Evolutionary conservation across 2,888 invertebrate species (phyloP).

Genomic region (Drosophila lutescens): DNA sequence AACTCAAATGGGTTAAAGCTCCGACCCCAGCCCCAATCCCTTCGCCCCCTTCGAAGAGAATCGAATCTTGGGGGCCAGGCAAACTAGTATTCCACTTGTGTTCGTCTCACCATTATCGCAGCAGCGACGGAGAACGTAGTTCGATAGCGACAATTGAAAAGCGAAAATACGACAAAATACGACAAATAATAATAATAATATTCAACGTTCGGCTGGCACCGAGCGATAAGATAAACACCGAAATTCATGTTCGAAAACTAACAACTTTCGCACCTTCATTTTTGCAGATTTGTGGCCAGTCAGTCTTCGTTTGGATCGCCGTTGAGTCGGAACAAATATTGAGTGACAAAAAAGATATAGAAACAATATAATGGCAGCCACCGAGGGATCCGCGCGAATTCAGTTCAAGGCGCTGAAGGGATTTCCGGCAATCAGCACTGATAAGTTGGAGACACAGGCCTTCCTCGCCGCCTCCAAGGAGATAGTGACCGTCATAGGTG

Average conservation of each 20-base stretch:
- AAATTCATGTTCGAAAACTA: constrained; percentile 27
- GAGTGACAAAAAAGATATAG: neutral
- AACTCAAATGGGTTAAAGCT: constrained; percentile 61
- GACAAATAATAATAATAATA: constrained; percentile 3
- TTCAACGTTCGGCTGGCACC: neutral
- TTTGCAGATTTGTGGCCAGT: constrained; percentile 11
- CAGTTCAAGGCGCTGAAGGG: constrained; percentile 81
- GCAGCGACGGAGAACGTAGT: constrained; percentile 18
- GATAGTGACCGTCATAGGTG: constrained; percentile 88
- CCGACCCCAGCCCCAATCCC: neutral
- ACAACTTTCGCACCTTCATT: constrained; percentile 18
- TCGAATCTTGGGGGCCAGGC: neutral
- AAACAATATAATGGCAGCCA: constrained; percentile 12
- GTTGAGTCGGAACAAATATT: neutral
- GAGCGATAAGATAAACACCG: constrained; percentile 44
- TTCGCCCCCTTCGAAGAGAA: neutral
- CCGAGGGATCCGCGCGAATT: constrained; percentile 65
- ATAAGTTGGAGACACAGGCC: constrained; percentile 86
- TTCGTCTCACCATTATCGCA: constrained; percentile 32
- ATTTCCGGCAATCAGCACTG: constrained; percentile 85
- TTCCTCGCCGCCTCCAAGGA: constrained; percentile 88
- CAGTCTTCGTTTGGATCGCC: constrained; percentile 17
- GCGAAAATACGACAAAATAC: constrained; percentile 8
- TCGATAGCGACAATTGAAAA: constrained; percentile 29
- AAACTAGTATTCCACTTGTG: constrained; percentile 7